These are phyloP conservation scores for Picus viridis DNA, from an alignment of 2,797 vertebrate genomes.

Conservation along the genomic window DNA sequence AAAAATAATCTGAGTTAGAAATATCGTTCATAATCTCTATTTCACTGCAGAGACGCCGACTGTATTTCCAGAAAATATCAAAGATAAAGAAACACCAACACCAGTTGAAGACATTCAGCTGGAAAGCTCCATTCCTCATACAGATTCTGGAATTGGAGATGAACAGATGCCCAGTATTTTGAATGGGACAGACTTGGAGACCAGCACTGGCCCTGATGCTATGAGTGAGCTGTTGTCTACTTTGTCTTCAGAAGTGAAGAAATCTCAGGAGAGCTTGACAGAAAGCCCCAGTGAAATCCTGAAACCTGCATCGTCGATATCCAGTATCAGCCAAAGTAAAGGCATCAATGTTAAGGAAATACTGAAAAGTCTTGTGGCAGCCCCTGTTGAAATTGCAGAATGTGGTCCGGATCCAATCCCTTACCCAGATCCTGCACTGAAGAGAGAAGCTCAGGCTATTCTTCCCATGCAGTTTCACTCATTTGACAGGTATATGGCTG, in stretches of 20 bases:
- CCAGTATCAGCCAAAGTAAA: constrained; percentile 90
- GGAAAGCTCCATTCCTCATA: constrained; percentile 85
- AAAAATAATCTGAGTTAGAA: background rate
- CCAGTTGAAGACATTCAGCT: constrained; percentile 81
- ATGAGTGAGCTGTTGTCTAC: constrained; percentile 91
- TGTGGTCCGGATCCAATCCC: constrained; percentile 87
- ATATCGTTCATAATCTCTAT: constrained; percentile 53
- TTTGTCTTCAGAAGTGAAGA: constrained; percentile 89
- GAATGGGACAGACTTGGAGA: constrained; percentile 87
- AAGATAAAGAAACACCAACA: constrained; percentile 81
- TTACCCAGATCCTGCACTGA: constrained; percentile 88
- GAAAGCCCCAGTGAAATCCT: constrained; percentile 84
- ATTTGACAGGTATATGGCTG: constrained; percentile 90
- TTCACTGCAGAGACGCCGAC: constrained; percentile 84
- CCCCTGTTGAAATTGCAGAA: constrained; percentile 88
- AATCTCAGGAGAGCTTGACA: constrained; percentile 88
- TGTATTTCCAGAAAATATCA: constrained; percentile 83
- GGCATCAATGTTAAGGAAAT: constrained; percentile 97
- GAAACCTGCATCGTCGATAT: constrained; percentile 86
- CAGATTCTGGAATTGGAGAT: constrained; percentile 91
- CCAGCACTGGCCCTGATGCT: constrained; percentile 80
- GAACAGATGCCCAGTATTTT: constrained; percentile 86
- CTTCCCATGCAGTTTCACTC: constrained; percentile 96
- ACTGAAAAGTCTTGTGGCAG: constrained; percentile 93
- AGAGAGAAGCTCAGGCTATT: constrained; percentile 90